A percentile compares a stretch with the other conserved stretches of the same genome.
phyloP scores from a whole-genome alignment of 2,113 vertebrate genomes.

The Zapornia atra region DNA sequence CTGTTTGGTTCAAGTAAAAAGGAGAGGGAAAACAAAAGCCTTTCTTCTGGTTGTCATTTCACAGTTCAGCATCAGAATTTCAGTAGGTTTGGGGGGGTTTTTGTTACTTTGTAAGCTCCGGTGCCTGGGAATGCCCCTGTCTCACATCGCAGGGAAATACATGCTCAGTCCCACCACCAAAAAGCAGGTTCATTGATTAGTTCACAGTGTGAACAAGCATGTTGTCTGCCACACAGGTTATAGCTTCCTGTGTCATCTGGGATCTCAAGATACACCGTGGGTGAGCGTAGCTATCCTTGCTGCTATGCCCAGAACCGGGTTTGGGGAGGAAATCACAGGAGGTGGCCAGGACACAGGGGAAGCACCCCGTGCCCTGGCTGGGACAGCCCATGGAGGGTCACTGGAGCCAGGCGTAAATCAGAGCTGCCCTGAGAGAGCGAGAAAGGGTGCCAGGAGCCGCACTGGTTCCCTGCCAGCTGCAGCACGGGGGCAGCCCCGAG shows the following conservation, averaged over 20 bases:
- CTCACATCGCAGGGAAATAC: not conserved
- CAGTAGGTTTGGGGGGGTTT: not conserved
- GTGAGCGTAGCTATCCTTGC: not conserved
- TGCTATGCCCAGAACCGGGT: too few species aligned
- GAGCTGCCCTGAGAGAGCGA: not conserved
- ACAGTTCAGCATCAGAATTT: not conserved
- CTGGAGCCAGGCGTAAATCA: not conserved
- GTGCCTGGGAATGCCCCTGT: not conserved
- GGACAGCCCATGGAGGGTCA: not conserved
- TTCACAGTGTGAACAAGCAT: not conserved
- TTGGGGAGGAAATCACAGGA: not conserved
- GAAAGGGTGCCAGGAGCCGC: not conserved
- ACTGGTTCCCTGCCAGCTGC: not conserved
- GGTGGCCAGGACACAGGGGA: not conserved
- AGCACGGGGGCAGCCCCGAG: not conserved
- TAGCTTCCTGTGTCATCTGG: constrained; percentile 1
- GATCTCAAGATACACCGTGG: not conserved
- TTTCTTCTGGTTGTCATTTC: constrained; percentile 23
- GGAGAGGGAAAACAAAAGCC: constrained; percentile 57
- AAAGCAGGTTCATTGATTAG: not conserved
- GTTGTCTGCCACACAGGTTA: constrained; percentile 3
- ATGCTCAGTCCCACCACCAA: not conserved
- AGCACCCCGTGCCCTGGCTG: not conserved
- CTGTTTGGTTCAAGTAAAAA: constrained; percentile 60
- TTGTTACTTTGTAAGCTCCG: not conserved